Evolutionary conservation across 37 sponge, comb jelly and placozoan genomes (phyloP), one percentile per base, ranked within the genome.

Genomic region (Hexactinellida sp.): DNA sequence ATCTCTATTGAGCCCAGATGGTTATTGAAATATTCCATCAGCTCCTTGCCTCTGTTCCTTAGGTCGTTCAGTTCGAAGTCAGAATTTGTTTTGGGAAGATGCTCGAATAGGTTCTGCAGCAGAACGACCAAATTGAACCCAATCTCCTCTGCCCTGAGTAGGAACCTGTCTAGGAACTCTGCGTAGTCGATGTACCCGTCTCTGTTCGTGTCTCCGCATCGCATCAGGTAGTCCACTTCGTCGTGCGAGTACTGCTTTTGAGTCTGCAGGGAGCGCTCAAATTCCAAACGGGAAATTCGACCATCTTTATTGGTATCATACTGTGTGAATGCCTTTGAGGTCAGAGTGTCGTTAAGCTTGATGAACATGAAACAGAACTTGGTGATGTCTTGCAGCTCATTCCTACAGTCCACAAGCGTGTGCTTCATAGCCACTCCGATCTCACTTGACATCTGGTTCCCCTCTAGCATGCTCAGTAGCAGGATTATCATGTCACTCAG

Each of bases 221-320:
- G 85, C 94, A 96, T 93, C 63, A 96, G 87, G 84, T 93, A 92
- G 32, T 84, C 89, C 37, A 96, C 94, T 86, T 96, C 94, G 3
- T 85, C 88, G 38, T 7, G 28, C 32, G 76, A 63, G 34, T 63
- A 63, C 30, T 63, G 76, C 76, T 63, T 63, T n/a, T 63, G 76
- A n/a, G 76, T 25, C 13, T 63, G 76, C 30, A 63, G 13, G 5
- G 76, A 54, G 38, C 52, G 84, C 54, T 94, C 90, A 88, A 96
- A 96, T 86, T 96, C 97, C 24, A 41, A 23, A 32, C 85, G 82
- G 0, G 97, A 96, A 36, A 96, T 96, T 82, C 94, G 39, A 0
- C 97, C 97, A 88, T 96, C 97, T 38, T 89, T 88, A 55, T 96
- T 94, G 87, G 88, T 52, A 54, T 96, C 97, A 87, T 91, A 96